A percentile compares a stretch with the other conserved stretches of the same genome.
phyloP scores from a whole-genome alignment of 2,113 vertebrate genomes.

The Herpetotheres cachinnans region DNA sequence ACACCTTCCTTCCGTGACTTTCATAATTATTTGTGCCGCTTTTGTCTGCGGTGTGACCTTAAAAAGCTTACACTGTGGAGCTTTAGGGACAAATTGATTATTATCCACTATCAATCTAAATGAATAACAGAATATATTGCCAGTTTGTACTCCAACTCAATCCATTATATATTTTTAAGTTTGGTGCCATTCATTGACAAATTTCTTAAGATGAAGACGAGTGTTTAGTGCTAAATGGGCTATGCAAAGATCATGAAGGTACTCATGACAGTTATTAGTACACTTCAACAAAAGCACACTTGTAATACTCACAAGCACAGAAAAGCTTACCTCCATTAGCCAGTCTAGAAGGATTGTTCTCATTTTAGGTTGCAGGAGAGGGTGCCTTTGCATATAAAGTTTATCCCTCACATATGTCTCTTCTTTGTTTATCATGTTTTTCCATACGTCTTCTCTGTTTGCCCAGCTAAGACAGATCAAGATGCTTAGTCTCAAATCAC shows the following conservation, averaged over 20 bases:
- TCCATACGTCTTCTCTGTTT: constrained; percentile 92
- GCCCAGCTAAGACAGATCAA: constrained; percentile 84
- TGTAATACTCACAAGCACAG: neutral
- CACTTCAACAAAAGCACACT: neutral
- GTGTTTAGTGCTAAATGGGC: neutral
- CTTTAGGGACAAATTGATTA: neutral
- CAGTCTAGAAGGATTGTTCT: constrained; percentile 93
- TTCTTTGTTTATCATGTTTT: constrained; percentile 91
- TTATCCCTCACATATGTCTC: constrained; percentile 81
- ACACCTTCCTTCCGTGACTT: neutral
- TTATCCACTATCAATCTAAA: neutral
- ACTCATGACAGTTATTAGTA: neutral
- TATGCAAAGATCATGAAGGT: neutral
- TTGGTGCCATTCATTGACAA: neutral
- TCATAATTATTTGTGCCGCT: neutral
- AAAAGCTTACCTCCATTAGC: constrained; percentile 91
- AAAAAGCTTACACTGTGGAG: neutral
- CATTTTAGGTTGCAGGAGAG: constrained; percentile 93
- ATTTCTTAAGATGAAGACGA: neutral
- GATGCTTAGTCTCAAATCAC: neutral
- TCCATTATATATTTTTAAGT: neutral
- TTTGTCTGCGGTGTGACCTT: neutral
- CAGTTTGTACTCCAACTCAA: neutral
- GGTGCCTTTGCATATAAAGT: constrained; percentile 87
- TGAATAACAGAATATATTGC: neutral